phyloP scores from a whole-genome alignment of 2,113 vertebrate genomes.

The Gadus chalcogrammus region DNA sequence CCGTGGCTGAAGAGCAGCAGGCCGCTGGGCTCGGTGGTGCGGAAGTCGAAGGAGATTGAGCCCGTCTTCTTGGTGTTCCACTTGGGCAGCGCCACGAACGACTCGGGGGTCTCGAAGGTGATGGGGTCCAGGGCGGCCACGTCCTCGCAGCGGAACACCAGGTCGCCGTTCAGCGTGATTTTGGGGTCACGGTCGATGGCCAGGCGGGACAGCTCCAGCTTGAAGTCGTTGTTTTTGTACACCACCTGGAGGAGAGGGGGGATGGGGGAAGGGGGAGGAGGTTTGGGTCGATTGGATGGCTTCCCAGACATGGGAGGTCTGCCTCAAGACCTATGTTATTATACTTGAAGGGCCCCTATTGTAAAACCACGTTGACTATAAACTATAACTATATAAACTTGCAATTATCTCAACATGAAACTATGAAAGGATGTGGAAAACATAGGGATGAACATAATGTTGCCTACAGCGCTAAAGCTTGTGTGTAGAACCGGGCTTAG shows the following conservation, averaged over 20 bases:
- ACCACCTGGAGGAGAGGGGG: slow-evolving; percentile 76
- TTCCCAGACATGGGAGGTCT: not conserved
- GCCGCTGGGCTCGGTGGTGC: slow-evolving; percentile 87
- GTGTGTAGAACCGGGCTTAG: too few species aligned
- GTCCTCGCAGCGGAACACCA: slow-evolving; percentile 89
- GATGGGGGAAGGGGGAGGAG: not conserved
- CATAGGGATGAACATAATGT: too few species aligned
- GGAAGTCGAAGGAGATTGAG: slow-evolving; percentile 92
- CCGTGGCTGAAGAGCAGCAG: slow-evolving; percentile 88
- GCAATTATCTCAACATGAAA: too few species aligned
- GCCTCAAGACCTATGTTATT: too few species aligned
- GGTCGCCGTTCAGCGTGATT: slow-evolving; percentile 85
- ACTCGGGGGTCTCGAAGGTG: slow-evolving; percentile 82
- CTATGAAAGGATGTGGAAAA: too few species aligned
- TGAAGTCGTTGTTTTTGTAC: slow-evolving; percentile 96
- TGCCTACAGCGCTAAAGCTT: too few species aligned
- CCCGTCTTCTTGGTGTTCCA: slow-evolving; percentile 88
- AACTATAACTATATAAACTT: too few species aligned
- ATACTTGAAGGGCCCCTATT: too few species aligned
- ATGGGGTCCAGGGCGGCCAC: slow-evolving; percentile 87
- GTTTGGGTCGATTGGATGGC: not conserved
- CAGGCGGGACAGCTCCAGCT: slow-evolving; percentile 88
- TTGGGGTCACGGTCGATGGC: slow-evolving; percentile 88
- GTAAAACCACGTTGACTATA: too few species aligned
- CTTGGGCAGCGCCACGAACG: slow-evolving; percentile 82